Evolutionary conservation across 2,888 invertebrate genomes (phyloP).

Genomic region (Drosophila nigricruria): DNA sequence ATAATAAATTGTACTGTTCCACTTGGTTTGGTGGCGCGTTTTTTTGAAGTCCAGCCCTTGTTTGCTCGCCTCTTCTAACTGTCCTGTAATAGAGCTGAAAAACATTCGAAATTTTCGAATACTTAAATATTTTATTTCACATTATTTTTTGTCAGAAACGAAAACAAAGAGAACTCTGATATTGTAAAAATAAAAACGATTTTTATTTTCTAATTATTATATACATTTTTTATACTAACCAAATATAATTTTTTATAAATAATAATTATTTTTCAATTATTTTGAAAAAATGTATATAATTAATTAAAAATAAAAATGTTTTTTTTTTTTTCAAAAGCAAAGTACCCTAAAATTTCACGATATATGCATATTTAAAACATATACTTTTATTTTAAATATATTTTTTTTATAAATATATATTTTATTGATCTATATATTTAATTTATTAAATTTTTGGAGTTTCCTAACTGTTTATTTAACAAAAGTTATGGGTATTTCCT

Average conservation of each 20-base stretch:
- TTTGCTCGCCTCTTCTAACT: conserved; percentile 44
- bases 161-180: neutral
- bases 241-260: neutral
- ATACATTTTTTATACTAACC: too few species aligned
- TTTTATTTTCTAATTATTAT: too few species aligned
- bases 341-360: too few species aligned
- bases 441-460: neutral
- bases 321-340: too few species aligned
- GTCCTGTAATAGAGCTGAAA: conserved; percentile 35
- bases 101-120: neutral
- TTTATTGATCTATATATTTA: neutral
- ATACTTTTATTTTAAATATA: neutral
- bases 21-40: conserved; percentile 41
- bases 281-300: too few species aligned
- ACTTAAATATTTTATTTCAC: neutral
- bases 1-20: conserved; percentile 16
- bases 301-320: too few species aligned
- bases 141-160: neutral
- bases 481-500: neutral
- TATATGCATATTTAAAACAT: too few species aligned
- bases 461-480: too few species aligned
- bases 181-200: neutral
- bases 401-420: neutral
- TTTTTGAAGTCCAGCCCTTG: conserved; percentile 11
- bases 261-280: too few species aligned